Evolutionary conservation across 2,888 invertebrate genomes (phyloP), one percentile per base, ranked within the genome.

Genomic region (Aelia acuminata): DNA sequence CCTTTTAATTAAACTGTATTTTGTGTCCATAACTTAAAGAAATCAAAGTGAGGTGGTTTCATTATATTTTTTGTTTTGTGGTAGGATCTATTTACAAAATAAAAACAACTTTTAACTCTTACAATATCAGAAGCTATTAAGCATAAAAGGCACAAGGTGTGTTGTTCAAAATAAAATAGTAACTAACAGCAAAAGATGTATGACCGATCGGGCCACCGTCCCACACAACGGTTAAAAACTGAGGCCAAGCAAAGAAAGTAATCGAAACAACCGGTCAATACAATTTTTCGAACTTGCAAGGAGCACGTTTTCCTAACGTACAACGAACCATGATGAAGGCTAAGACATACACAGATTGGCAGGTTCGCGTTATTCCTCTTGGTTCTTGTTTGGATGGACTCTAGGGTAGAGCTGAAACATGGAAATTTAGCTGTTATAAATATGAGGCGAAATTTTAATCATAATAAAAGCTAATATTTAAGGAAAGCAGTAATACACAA

Each of bases 381-480:
- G 85, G 53, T 50, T 89, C 84, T 89, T 89, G 87, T 91, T 91
- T 89, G 93, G 92, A 91, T 92, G 92, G 89, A 93, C 93, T 92
- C 94, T 92, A 75, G 93, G 93, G 91, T 93, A 93, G 89, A 94
- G 92, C 94, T 94, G 7, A 90, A 89, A 88, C 86, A 87, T 88
- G 63, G 86, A 89, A 88, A 35, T 35, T 70, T 63, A 63, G 18
- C 31, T 31, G 0, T 26, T 26, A 26, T 57, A 57, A n/a, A 50
- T 84, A 63, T 63, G 85, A 84, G 87, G 39, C 80, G n/a, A n/a
- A n/a, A n/a, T n/a, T n/a, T n/a, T n/a, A n/a, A n/a, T n/a, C n/a
- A n/a, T n/a, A n/a, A n/a, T n/a, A n/a, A n/a, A n/a, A n/a, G n/a
- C n/a, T n/a, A n/a, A n/a, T n/a, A n/a, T n/a, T n/a, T n/a, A n/a